A percentile compares a stretch with the other conserved stretches of the same genome.
Conservation (phyloP, 2,113 vertebrate genomes). For the Chionodraco myersi region DNA sequence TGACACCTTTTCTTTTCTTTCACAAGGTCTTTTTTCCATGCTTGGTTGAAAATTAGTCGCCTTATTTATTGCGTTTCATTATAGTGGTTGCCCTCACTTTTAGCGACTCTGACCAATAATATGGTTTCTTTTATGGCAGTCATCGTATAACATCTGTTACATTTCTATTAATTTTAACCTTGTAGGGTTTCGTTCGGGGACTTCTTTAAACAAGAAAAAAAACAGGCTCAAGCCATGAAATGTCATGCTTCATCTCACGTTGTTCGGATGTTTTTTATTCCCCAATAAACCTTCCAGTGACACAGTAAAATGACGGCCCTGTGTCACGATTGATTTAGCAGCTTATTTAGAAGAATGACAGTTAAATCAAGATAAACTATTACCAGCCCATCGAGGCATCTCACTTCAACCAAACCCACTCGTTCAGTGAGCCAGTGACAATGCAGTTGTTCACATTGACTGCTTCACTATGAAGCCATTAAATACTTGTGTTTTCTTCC, state of each 20-base stretch:
- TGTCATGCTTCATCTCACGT: conserved; percentile 69
- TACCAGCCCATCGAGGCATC: conserved; percentile 63
- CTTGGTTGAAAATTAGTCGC: conserved; percentile 24
- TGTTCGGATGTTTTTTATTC: conserved; percentile 70
- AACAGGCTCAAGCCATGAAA: conserved; percentile 52
- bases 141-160: not conserved
- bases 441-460: conserved; percentile 34
- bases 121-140: not conserved
- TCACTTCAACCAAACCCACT: conserved; percentile 65
- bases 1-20: conserved; percentile 7
- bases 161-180: conserved; percentile 15
- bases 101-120: conserved; percentile 16
- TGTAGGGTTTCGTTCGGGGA: not conserved
- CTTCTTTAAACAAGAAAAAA: conserved; percentile 25
- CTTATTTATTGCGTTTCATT: conserved; percentile 44
- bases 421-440: conserved; percentile 61
- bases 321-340: conserved; percentile 84
- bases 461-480: conserved; percentile 6
- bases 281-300: conserved; percentile 69
- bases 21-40: conserved; percentile 37
- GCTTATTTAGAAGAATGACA: conserved; percentile 80
- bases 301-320: conserved; percentile 68
- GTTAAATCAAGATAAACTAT: conserved; percentile 83
- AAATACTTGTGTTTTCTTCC: not conserved
- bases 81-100: conserved; percentile 17